Conservation (phyloP, 37 sponge, comb jelly and placozoan genomes). For the Eunapius fragilis region DNA sequence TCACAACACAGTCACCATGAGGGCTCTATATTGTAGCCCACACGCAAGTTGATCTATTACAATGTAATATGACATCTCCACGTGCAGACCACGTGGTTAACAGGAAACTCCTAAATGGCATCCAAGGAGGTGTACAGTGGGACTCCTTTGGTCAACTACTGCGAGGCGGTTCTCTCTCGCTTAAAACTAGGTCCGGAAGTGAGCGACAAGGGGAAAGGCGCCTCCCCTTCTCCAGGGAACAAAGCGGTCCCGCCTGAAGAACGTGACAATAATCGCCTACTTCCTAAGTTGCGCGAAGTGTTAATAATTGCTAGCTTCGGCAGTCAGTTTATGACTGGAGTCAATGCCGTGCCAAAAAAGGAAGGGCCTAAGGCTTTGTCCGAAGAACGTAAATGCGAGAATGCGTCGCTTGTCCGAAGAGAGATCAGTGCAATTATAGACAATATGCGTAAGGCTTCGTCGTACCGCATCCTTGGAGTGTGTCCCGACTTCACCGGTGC, state of each 20-base stretch:
- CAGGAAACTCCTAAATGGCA: neutral
- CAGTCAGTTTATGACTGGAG: neutral
- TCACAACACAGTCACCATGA: too few relatives aligned
- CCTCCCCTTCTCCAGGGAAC: neutral
- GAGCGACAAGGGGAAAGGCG: neutral
- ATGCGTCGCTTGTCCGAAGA: neutral
- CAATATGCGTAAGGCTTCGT: neutral
- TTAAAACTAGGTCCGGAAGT: neutral
- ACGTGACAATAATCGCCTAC: neutral
- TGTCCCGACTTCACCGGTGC: neutral
- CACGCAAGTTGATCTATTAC: too few relatives aligned
- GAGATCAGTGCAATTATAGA: neutral
- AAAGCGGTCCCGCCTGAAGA: neutral
- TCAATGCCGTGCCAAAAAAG: neutral
- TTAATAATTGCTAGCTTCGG: neutral
- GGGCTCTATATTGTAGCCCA: too few relatives aligned
- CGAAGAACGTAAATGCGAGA: neutral
- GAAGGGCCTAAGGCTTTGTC: neutral
- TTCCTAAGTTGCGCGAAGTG: neutral
- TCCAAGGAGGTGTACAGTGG: neutral
- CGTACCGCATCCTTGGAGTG: neutral
- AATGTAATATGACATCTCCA: too few relatives aligned
- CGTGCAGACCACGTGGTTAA: too few relatives aligned
- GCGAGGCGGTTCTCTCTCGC: neutral
- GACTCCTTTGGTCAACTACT: neutral